These are phyloP conservation scores for Lacerta bilineata DNA, from an alignment of 2,797 vertebrate genomes.

Conservation along the genomic window DNA sequence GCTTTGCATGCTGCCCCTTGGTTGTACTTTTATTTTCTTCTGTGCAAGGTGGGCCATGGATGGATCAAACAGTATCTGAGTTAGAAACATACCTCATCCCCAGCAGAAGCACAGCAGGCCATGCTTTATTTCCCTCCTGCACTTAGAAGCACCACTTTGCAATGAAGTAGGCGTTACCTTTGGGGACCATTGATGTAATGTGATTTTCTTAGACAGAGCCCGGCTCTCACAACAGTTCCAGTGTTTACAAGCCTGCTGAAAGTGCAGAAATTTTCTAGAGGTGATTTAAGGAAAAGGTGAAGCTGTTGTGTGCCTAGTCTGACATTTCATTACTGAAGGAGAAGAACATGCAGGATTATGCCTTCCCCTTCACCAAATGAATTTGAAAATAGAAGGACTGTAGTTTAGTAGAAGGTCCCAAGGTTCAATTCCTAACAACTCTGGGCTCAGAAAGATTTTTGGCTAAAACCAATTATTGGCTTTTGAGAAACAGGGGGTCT, in stretches of 20 bases:
- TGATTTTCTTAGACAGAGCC: not conserved
- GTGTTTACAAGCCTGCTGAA: not conserved
- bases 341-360: not conserved
- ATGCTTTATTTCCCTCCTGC: conserved; percentile 48
- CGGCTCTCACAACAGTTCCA: not conserved
- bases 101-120: conserved; percentile 31
- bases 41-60: not conserved
- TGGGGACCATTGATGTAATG: conserved; percentile 12
- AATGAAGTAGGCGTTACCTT: conserved; percentile 37
- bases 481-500: not conserved
- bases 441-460: too few relatives aligned
- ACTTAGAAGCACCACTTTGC: conserved; percentile 47
- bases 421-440: not conserved
- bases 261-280: conserved; percentile 24
- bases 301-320: not conserved
- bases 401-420: not conserved
- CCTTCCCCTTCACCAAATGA: conserved; percentile 33
- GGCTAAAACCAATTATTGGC: not conserved
- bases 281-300: not conserved
- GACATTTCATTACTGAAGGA: conserved; percentile 29
- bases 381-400: not conserved
- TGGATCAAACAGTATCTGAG: conserved; percentile 28
- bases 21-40: conserved; percentile 9
- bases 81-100: not conserved
- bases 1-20: not conserved